A percentile compares a stretch with the other conserved stretches of the same genome.
Evolutionary conservation across 2,113 vertebrate genomes (phyloP).

Genomic region (Eira barbara): DNA sequence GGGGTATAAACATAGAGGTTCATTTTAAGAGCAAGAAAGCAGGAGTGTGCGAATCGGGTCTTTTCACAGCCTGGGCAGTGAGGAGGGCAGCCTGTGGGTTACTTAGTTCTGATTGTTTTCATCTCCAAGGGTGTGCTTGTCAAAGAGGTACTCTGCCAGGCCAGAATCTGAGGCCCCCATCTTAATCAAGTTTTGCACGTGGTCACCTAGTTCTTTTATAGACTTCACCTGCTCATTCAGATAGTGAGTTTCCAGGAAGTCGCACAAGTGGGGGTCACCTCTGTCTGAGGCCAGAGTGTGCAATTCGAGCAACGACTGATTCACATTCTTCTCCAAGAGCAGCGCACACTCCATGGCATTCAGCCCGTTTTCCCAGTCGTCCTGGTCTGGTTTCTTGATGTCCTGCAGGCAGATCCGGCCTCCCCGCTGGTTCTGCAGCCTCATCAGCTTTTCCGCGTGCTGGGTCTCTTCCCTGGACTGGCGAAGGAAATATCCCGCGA

Average conservation of each 20-base stretch:
- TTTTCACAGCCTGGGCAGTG: background rate
- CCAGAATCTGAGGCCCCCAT: slow-evolving; percentile 33
- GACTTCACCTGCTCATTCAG: slow-evolving; percentile 70
- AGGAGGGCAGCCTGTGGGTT: background rate
- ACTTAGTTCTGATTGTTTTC: slow-evolving; percentile 50
- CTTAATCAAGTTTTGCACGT: slow-evolving; percentile 59
- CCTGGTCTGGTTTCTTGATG: slow-evolving; percentile 50
- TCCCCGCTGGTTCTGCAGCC: slow-evolving; percentile 69
- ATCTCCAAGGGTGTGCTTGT: slow-evolving; percentile 64
- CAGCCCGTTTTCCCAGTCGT: slow-evolving; percentile 64
- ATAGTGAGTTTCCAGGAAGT: slow-evolving; percentile 73
- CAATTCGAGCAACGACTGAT: slow-evolving; percentile 65
- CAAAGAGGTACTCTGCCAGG: slow-evolving; percentile 66
- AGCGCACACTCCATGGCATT: slow-evolving; percentile 63
- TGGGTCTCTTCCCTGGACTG: slow-evolving; percentile 59
- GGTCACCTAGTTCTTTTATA: slow-evolving; percentile 68
- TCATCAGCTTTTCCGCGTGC: slow-evolving; percentile 63
- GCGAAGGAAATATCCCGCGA: slow-evolving; percentile 65
- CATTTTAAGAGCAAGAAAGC: background rate
- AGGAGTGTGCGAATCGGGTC: background rate
- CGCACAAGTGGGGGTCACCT: slow-evolving; percentile 69
- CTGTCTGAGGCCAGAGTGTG: slow-evolving; percentile 61
- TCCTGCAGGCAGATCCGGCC: slow-evolving; percentile 65
- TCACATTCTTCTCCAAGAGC: slow-evolving; percentile 55
- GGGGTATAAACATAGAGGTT: background rate